These are phyloP conservation scores for Noctua pronuba DNA, from an alignment of 2,888 invertebrate species.

Conservation along the genomic window DNA sequence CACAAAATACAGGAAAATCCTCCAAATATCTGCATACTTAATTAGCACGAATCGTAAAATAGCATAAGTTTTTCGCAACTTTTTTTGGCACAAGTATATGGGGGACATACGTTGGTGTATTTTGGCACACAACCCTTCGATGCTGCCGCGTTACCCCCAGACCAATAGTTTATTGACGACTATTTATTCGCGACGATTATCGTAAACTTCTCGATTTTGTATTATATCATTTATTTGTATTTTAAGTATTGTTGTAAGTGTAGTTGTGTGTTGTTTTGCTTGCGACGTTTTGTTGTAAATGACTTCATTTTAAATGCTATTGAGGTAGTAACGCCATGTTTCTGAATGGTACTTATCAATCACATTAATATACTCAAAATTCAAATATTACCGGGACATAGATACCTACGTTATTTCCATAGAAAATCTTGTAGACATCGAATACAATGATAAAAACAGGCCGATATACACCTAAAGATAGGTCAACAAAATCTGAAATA, in stretches of 20 bases:
- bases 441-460: not conserved
- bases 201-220: constrained; percentile 61
- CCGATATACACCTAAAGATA: not conserved
- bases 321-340: not conserved
- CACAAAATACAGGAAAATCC: constrained; percentile 5
- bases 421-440: not conserved
- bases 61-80: constrained; percentile 48
- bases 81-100: constrained; percentile 70
- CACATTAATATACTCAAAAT: not conserved
- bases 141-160: constrained; percentile 50
- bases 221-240: constrained; percentile 56
- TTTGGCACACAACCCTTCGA: constrained; percentile 65
- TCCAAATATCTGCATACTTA: constrained; percentile 23
- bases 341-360: not conserved
- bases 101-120: constrained; percentile 51
- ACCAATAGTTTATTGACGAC: constrained; percentile 59
- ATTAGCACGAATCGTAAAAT: constrained; percentile 52
- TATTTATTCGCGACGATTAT: constrained; percentile 66
- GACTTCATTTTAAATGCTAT: not conserved
- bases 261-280: no score
- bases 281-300: not conserved
- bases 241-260: constrained; percentile 20
- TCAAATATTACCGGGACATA: not conserved
- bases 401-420: not conserved
- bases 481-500: not conserved